A percentile compares a stretch with the other conserved stretches of the same genome.
Evolutionary conservation across 92 coral and sea anemone species (phyloP).

Genomic region (Porites lobata): DNA sequence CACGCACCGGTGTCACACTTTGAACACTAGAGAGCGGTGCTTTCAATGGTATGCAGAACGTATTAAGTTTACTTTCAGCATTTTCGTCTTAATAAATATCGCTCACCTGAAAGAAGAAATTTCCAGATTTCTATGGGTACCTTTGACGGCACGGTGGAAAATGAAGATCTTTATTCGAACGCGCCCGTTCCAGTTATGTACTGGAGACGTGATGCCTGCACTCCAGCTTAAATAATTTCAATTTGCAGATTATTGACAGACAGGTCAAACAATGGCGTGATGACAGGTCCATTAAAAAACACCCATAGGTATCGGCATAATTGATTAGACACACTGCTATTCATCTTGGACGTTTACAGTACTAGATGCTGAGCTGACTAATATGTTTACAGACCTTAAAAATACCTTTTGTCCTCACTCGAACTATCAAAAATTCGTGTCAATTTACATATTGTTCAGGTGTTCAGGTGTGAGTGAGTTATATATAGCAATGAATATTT

Average conservation of each 20-base stretch:
- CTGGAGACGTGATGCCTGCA: slow-evolving; percentile 1
- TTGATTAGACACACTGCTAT: neutral
- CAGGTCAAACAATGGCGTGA: slow-evolving; percentile 1
- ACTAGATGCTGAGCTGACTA: too few species aligned
- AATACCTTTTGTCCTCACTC: neutral
- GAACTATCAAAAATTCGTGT: neutral
- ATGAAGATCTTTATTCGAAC: neutral
- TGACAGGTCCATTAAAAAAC: slow-evolving; percentile 18
- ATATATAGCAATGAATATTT: neutral
- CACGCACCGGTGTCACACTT: too few species aligned
- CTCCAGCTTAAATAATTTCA: neutral
- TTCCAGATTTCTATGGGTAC: neutral
- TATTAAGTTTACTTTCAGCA: too few species aligned
- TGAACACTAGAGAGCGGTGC: too few species aligned
- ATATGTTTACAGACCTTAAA: neutral
- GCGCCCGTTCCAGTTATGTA: neutral
- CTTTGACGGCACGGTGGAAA: neutral
- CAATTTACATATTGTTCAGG: slow-evolving; percentile 1
- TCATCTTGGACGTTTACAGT: neutral
- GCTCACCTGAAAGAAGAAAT: too few species aligned
- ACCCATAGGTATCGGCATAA: neutral
- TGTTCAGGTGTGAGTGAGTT: neutral
- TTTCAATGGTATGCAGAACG: too few species aligned
- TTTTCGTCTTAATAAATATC: too few species aligned
- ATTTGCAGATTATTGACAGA: slow-evolving; percentile 22